Evolutionary conservation across 2,888 invertebrate species (phyloP).

Genomic region (Alviniconcha strummeri): DNA sequence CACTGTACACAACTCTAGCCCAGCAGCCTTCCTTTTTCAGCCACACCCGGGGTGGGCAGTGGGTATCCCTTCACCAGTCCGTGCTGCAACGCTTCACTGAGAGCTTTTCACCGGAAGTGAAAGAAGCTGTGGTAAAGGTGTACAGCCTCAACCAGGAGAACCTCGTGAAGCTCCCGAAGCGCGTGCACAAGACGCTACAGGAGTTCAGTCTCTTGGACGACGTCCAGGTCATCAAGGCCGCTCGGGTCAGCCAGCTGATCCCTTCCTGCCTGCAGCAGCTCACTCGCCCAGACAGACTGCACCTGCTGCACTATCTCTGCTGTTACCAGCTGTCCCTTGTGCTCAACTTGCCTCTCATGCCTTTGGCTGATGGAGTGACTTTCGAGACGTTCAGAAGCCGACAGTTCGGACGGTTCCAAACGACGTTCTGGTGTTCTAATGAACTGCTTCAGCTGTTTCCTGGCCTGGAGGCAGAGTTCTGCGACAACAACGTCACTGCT

Average conservation of each 20-base stretch:
- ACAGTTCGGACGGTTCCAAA: background rate
- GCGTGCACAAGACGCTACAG: background rate
- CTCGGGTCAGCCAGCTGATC: background rate
- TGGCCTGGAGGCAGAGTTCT: slow-evolving; percentile 10
- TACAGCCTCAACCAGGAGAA: slow-evolving; percentile 2
- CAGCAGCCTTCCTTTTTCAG: slow-evolving; percentile 11
- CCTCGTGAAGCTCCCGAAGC: slow-evolving; percentile 9
- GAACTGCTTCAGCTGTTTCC: background rate
- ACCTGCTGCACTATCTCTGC: slow-evolving; percentile 22
- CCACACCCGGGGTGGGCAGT: background rate
- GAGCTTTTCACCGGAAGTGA: background rate
- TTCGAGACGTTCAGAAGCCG: slow-evolving; percentile 13
- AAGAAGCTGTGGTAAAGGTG: slow-evolving; percentile 5
- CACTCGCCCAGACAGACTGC: slow-evolving; percentile 10
- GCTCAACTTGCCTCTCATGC: slow-evolving; percentile 7
- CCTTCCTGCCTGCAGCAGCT: background rate
- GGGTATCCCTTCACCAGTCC: background rate
- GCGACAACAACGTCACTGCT: background rate
- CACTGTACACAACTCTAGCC: background rate
- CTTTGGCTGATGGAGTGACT: slow-evolving; percentile 12
- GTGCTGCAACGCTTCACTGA: background rate
- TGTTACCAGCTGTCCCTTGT: background rate
- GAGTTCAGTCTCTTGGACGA: background rate
- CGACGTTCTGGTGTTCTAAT: background rate
- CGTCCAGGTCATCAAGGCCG: background rate